These are phyloP conservation scores for Aphelinus certus DNA, from an alignment of 1,140 invertebrate genomes.

Conservation along the genomic window DNA sequence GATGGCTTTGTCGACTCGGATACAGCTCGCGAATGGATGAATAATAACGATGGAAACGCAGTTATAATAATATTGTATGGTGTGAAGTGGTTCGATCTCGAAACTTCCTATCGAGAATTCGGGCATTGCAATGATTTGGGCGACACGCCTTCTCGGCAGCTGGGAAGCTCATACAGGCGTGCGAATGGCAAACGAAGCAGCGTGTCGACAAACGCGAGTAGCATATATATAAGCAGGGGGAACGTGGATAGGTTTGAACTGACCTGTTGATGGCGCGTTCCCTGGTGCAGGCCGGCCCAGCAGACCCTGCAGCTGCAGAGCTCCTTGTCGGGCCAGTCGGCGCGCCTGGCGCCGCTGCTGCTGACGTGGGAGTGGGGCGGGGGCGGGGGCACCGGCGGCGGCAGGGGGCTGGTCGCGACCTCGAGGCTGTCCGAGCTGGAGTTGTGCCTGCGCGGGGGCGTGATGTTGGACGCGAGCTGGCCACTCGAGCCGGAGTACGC, in stretches of 20 bases:
- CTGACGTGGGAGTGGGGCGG: slow-evolving; percentile 55
- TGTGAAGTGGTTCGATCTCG: too few relatives aligned
- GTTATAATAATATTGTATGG: too few relatives aligned
- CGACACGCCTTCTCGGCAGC: too few relatives aligned
- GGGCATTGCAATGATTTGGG: too few relatives aligned
- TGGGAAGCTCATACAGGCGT: too few relatives aligned
- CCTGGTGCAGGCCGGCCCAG: slow-evolving; percentile 59
- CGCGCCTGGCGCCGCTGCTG: slow-evolving; percentile 48
- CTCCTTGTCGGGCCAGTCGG: slow-evolving; percentile 55
- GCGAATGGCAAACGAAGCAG: not conserved
- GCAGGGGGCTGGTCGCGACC: slow-evolving; percentile 63
- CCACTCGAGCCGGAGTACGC: slow-evolving; percentile 34
- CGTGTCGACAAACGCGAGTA: not conserved
- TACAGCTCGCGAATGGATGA: too few relatives aligned
- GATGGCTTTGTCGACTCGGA: too few relatives aligned
- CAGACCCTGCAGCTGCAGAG: slow-evolving; percentile 61
- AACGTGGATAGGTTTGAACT: slow-evolving; percentile 40
- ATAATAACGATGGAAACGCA: too few relatives aligned
- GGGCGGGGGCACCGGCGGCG: slow-evolving; percentile 61
- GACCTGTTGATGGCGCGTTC: slow-evolving; percentile 61
- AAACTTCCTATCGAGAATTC: too few relatives aligned
- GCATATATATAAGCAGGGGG: not conserved
- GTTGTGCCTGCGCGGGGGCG: slow-evolving; percentile 63
- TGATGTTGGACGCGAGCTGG: slow-evolving; percentile 52
- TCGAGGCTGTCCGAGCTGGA: slow-evolving; percentile 65